Evolutionary conservation across 2,797 vertebrate genomes (phyloP), one percentile per base, ranked within the genome.

Genomic region (Malurus splendens): DNA sequence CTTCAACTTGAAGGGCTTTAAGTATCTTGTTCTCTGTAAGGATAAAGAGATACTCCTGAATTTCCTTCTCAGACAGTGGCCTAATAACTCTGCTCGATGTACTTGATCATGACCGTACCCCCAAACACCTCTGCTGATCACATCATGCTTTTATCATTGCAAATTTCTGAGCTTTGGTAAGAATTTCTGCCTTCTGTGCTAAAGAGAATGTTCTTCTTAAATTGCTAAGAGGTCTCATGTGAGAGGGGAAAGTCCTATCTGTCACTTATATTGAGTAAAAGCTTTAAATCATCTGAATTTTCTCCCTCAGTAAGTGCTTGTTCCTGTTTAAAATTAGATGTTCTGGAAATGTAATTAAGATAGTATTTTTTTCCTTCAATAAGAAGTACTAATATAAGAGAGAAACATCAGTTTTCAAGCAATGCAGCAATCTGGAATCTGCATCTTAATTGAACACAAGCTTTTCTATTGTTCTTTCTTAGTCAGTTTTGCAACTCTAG

Each of bases 331-430:
- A 90, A 91, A 73, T 51, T 52, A 82, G 36, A 61, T 82, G n/a
- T 72, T 89, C 76, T 78, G 14, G 38, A 93, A 90, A 92, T 82
- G 73, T 93, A 87, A 93, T 90, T 92, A 93, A 91, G 83, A 78
- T 42, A 84, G 52, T 14, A 83, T 59, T 78, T 87, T 85, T 83
- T 52, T 54, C 38, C 36, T 80, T 93, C 54, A 61, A 48, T 68
- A 52, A 82, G n/a, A 75, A 78, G 28, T 45, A 57, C 41, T 82
- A 52, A 72, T 88, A n/a, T 67, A 85, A 82, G 28, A 88, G 54
- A 80, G 54, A 85, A 87, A 89, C 44, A 85, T 33, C 57, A 42
- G n/a, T 94, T 90, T 92, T 89, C 38, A 72, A 89, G 56, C 23
- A 87, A 86, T 24, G 25, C 38, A 83, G 27, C 52, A 94, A 73